phyloP scores from a whole-genome alignment of 2,113 vertebrate species.

The Pseudorasbora parva region DNA sequence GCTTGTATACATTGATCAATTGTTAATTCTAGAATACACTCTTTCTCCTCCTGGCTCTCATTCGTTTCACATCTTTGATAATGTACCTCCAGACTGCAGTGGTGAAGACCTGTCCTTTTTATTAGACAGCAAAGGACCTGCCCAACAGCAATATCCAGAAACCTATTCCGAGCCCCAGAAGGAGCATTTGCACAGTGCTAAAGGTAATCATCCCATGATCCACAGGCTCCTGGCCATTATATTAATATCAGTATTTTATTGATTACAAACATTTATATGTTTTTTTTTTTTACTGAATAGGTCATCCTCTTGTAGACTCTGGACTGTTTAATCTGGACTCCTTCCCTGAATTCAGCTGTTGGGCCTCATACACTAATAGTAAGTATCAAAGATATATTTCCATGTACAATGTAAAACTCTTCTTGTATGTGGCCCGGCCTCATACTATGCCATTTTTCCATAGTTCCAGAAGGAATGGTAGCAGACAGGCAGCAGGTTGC shows the following conservation, averaged over 20 bases:
- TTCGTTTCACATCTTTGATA: constrained; percentile 55
- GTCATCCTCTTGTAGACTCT: constrained; percentile 56
- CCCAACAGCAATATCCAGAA: constrained; percentile 69
- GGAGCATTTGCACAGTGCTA: constrained; percentile 59
- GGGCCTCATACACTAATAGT: constrained; percentile 75
- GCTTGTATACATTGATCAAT: constrained; percentile 38
- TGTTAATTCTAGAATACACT: constrained; percentile 28
- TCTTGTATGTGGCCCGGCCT: not conserved
- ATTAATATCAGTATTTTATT: not conserved
- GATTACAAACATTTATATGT: not conserved
- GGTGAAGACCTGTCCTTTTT: constrained; percentile 83
- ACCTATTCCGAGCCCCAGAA: constrained; percentile 68
- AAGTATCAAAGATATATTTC: constrained; percentile 37
- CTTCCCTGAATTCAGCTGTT: constrained; percentile 76
- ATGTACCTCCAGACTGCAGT: constrained; percentile 76
- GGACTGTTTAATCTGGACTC: constrained; percentile 74
- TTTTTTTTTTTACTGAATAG: not conserved
- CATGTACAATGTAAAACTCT: too few species aligned
- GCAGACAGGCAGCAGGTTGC: constrained; percentile 64
- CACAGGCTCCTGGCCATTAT: not conserved
- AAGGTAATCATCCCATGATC: constrained; percentile 63
- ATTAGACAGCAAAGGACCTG: constrained; percentile 75
- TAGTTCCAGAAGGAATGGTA: constrained; percentile 63
- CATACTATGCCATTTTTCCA: not conserved
- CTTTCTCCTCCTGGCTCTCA: constrained; percentile 20